Base-by-base conservation (phyloP, 2,888 invertebrate species). In the Sinodicranocentrus sp. region DNA sequence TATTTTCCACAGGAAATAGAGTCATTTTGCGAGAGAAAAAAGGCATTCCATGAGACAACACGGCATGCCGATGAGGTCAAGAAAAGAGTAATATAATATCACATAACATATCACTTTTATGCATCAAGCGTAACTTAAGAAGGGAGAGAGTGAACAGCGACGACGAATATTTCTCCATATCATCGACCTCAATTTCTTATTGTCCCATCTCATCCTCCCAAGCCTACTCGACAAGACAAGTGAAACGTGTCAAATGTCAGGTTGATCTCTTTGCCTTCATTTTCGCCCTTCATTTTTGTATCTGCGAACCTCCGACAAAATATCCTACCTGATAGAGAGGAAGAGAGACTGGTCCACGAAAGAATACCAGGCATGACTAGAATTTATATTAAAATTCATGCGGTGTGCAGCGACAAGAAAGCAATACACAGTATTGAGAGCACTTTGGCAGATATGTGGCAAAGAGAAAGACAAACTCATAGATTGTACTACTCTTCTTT, bases 201-300 rank as follows among this genome's bases (percentile, higher is more conserved):
- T 13, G 39, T 8, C 39, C 39, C 1, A 8, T 13, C 48, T 54
- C 21, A 15, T 19, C 26, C 6, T 21, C 10, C 63, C 15, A 10
- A 26, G 26, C 28, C 28, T 19, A 48, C 28, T 70, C 67, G 33
- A 28, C 13, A 65, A 26, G 65, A 25, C 73, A 63, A 44, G 59
- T 54, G 33, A 68, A 77, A 59, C 59, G 67, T 59, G 77, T 77
- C 77, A 68, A 67, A 57, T 77, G 77, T 77, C 77, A 77, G 59
- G 68, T 44, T 43, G 77, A 68, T 63, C 26, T 44, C 73, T 19
- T n/a, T 59, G 21, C 43, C 43, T 72, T 63, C 23, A 72, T 72
- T 72, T 25, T 72, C 52, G 26, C 25, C 25, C 10, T 25, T 17
- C 43, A 67, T 43, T 68, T 25, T 26, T 68, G 19, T 48, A n/a